Evolutionary conservation across 2,113 vertebrate genomes (phyloP).

Genomic region (Chaetorhynchus papuensis): DNA sequence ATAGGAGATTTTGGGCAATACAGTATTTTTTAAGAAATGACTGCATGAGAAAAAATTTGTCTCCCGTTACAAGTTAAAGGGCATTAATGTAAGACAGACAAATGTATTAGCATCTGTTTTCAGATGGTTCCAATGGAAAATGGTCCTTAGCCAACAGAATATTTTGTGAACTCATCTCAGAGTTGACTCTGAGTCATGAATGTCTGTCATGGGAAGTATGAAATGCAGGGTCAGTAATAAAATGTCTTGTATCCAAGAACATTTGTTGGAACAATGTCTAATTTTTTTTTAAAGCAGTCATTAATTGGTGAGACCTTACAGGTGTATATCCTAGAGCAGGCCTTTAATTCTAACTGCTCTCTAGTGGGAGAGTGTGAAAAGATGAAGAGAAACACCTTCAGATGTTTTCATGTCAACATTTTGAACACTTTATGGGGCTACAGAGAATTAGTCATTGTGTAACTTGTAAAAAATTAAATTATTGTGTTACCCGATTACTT

Average conservation of each 20-base stretch:
- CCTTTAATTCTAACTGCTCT: not conserved
- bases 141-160: not conserved
- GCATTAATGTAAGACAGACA: not conserved
- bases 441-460: not conserved
- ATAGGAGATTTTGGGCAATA: not conserved
- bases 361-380: not conserved
- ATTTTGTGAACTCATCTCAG: not conserved
- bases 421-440: not conserved
- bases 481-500: not conserved
- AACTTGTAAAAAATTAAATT: not conserved
- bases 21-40: not conserved
- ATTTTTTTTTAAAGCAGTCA: not conserved
- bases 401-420: not conserved
- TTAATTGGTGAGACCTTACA: not conserved
- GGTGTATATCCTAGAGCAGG: not conserved
- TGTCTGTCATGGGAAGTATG: not conserved
- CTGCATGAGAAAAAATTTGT: not conserved
- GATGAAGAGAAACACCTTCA: not conserved
- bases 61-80: not conserved
- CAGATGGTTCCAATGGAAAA: not conserved
- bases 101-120: not conserved
- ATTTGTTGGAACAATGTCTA: not conserved
- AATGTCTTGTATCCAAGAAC: not conserved
- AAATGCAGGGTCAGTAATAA: not conserved
- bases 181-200: conserved; percentile 8